Conservation (phyloP, 2,113 vertebrate species). For the Pituophis catenifer region DNA sequence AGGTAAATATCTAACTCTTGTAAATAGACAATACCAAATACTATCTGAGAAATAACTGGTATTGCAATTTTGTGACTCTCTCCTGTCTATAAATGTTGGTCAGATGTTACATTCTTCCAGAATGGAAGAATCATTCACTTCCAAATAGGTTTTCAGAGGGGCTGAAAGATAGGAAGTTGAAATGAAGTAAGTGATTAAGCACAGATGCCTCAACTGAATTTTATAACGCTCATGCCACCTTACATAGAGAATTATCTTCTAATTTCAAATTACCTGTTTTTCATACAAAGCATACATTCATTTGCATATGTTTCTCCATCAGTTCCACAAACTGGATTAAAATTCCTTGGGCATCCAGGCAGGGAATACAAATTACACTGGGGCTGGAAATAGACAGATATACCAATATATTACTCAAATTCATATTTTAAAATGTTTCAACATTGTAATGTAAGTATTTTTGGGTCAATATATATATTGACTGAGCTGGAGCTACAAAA, state of each 20-base stretch:
- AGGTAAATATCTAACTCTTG: background rate
- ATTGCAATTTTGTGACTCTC: background rate
- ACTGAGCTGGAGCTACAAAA: no score
- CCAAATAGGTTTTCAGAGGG: background rate
- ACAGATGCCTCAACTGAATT: background rate
- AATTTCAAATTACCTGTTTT: conserved; percentile 37
- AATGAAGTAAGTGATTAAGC: background rate
- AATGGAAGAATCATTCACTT: background rate
- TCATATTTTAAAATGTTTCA: background rate
- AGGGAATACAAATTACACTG: conserved; percentile 36
- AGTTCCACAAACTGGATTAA: conserved; percentile 52
- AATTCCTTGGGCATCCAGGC: conserved; percentile 43
- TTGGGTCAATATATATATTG: no score
- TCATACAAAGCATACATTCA: conserved; percentile 45
- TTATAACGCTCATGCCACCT: background rate
- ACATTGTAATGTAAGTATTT: background rate
- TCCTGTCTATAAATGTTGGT: background rate
- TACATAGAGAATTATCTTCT: background rate
- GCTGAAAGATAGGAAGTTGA: background rate
- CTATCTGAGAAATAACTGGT: background rate
- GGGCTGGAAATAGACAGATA: conserved; percentile 36
- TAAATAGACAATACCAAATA: background rate
- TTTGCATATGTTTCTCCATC: conserved; percentile 53
- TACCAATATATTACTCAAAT: background rate
- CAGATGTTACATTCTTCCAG: background rate